These are phyloP conservation scores for Semotilus atromaculatus DNA, from an alignment of 2,797 vertebrate species.

Conservation along the genomic window DNA sequence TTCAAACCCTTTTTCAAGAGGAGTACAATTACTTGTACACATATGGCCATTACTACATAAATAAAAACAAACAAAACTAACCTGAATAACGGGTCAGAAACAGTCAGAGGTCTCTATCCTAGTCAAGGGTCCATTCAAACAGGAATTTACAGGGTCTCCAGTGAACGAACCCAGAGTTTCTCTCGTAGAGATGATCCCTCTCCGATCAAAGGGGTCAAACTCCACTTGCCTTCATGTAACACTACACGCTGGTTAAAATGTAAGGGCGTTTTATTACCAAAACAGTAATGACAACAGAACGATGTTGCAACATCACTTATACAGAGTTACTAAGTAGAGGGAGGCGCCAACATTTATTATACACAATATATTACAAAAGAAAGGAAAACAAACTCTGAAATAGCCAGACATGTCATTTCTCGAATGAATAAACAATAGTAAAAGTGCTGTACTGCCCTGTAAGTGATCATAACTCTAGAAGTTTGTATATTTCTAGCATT, in stretches of 20 bases:
- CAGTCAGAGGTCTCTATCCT: neutral
- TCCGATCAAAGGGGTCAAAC: slow-evolving; percentile 70
- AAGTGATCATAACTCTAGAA: neutral
- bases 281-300: slow-evolving; percentile 48
- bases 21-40: neutral
- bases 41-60: neutral
- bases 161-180: slow-evolving; percentile 5
- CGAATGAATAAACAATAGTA: neutral
- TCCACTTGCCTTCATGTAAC: slow-evolving; percentile 64
- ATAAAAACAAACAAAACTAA: neutral
- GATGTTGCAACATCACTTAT: slow-evolving; percentile 53
- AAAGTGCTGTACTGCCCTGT: neutral
- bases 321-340: slow-evolving; percentile 37
- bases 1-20: neutral
- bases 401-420: neutral
- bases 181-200: slow-evolving; percentile 13
- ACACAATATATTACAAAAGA: slow-evolving; percentile 24
- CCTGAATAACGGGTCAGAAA: neutral
- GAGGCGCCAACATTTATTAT: slow-evolving; percentile 36
- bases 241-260: slow-evolving; percentile 69
- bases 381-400: slow-evolving; percentile 1
- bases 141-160: neutral
- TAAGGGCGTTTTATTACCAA: slow-evolving; percentile 74
- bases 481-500: slow-evolving; percentile 7
- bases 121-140: neutral